Evolutionary conservation across 2,888 invertebrate genomes (phyloP).

Genomic region (Timandra comae): DNA sequence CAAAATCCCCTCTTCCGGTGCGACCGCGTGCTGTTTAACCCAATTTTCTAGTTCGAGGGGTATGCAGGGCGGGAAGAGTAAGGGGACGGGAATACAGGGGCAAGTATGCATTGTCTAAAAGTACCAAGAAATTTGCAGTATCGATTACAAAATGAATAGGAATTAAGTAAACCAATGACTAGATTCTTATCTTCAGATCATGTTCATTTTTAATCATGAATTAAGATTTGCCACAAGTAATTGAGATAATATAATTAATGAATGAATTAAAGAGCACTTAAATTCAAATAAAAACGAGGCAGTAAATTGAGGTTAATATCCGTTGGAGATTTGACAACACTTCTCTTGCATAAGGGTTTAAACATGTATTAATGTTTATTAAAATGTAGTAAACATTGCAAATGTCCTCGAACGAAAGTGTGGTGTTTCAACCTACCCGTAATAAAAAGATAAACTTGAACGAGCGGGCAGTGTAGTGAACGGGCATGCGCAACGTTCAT

Average conservation of each 20-base stretch:
- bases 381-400: conserved; percentile 5
- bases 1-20: conserved; percentile 69
- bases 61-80: conserved; percentile 50
- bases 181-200: too few species aligned
- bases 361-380: too few species aligned
- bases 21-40: conserved; percentile 72
- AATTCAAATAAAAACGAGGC: too few species aligned
- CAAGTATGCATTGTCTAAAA: conserved; percentile 64
- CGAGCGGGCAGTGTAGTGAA: conserved; percentile 31
- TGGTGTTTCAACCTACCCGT: conserved; percentile 25
- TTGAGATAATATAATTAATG: too few species aligned
- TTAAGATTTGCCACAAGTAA: too few species aligned
- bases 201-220: too few species aligned
- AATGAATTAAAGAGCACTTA: too few species aligned
- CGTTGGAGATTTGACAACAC: too few species aligned
- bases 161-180: too few species aligned
- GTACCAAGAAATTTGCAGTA: conserved; percentile 63
- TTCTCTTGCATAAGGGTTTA: too few species aligned
- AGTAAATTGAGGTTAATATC: too few species aligned
- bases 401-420: conserved; percentile 15
- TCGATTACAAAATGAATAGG: too few species aligned
- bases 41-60: conserved; percentile 71
- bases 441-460: conserved; percentile 29
- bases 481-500: conserved; percentile 43
- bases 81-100: conserved; percentile 27